Base-by-base conservation (phyloP, 2,797 vertebrate species). In the Apodemus agrarius region DNA sequence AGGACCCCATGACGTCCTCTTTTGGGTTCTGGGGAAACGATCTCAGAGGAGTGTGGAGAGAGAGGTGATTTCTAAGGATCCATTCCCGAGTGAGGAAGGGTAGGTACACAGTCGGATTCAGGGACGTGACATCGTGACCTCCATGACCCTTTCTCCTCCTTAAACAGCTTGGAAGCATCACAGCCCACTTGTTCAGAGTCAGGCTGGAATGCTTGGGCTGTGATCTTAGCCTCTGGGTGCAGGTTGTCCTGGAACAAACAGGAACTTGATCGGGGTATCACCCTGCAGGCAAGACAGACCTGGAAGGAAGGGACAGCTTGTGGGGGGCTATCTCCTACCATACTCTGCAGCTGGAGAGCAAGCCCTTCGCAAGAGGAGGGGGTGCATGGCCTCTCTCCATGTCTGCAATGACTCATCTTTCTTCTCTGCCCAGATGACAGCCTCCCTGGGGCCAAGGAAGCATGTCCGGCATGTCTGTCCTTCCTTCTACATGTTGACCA, bases 351-450 rank as follows among this genome's bases (percentile, higher is more conserved):
- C 31, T 34, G 19, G 16, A 80, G 40, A 37, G 43, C 54, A 75
- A 88, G 31, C 24, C 49, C n/a, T 89, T 82, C 37, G n/a, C n/a
- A n/a, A n/a, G n/a, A n/a, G n/a, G n/a, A 24, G 8, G 1, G 9
- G 0, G 2, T 57, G 24, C 19, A 21, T 1, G 10, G 52, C 2
- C 0, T 17, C 12, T 22, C 37, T 19, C 67, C 6, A 0, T 0
- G 24, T 34, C 92, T 78, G 1, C 19, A 85, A n/a, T 52, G 43
- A 22, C 83, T 78, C 22, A 40, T 26, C 59, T 80, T 52, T 40
- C 89, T 75, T 93, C 24, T 92, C 19, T n/a, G 75, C 37, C 92
- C 80, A 91, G n/a, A 86, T 63, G 82, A 75, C 31, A 79, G 29
- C 61, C n/a, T n/a, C n/a, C n/a, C n/a, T n/a, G n/a, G n/a, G 88